Base-by-base conservation (phyloP, 2,113 vertebrate species). In the Phaethornis superciliosus region DNA sequence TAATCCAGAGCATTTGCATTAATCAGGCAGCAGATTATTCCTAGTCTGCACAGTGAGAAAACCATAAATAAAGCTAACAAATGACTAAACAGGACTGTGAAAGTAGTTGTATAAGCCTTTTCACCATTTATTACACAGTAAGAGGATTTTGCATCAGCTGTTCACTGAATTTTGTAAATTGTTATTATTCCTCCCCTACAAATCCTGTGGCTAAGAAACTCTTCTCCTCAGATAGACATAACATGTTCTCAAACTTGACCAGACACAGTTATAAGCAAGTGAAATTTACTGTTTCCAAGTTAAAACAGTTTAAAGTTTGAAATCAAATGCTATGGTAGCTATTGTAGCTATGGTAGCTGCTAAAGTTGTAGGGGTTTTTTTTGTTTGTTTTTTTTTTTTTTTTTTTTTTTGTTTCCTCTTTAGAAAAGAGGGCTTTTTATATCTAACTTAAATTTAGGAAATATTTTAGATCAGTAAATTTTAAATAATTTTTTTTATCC, bases 1-100 rank as follows among this genome's bases (percentile, higher is more conserved):
- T 97, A 98, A 98, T 97, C 97, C 97, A 92, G 95, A 94, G 97
- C 91, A 97, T 97, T 97, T 22, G 9, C 93, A 94, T 89, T 91
- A 89, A 75, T 75, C n/a, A 82, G 12, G 32, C 62, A 80, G 62
- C 33, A 74, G 89, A 87, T 79, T 84, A 85, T 62, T 90, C 56
- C 65, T 79, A 72, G 40, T 65, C 49, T 85, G 62, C 0, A 0
- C 21, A 67, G 52, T 11, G 58, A 84, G 46, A 72, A 82, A 59
- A 54, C 9, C 56, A 46, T 75, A 86, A 86, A 86, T 75, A 83
- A 84, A 90, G 26, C 44, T 52, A 49, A 76, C 42, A 76, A 80
- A 76, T 0, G 12, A 27, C 32, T 59, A 54, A 68, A 49, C 12
- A 18, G 71, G 40, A 64, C 56, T 68, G 13, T 54, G 35, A 72